Evolutionary conservation across 2,113 vertebrate genomes (phyloP).

Genomic region (Callospermophilus lateralis): DNA sequence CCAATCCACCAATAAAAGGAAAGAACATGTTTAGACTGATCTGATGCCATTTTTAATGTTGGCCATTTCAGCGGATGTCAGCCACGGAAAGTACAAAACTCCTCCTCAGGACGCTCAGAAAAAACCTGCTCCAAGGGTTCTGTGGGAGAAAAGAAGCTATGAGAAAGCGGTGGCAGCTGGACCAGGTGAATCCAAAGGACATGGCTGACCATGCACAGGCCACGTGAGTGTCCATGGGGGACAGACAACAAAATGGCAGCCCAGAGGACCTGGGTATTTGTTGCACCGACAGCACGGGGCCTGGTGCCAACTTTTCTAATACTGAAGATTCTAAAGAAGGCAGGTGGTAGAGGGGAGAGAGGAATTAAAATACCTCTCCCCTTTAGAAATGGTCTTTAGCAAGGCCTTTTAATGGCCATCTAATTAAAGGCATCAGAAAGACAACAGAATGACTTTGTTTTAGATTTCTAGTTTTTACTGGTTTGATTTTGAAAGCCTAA

Average conservation of each 20-base stretch:
- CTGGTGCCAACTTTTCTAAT: fast-evolving
- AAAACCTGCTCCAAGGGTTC: conserved; percentile 82
- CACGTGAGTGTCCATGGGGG: conserved; percentile 70
- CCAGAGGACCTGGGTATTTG: fast-evolving
- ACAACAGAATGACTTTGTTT: background rate
- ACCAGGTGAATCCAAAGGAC: background rate
- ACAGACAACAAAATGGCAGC: fast-evolving
- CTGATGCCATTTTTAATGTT: background rate
- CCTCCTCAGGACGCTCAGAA: conserved; percentile 85
- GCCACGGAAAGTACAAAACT: conserved; percentile 89
- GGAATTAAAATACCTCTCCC: no score
- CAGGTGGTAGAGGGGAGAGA: fast-evolving
- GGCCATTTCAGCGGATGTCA: conserved; percentile 87
- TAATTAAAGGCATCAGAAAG: background rate
- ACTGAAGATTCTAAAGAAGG: background rate
- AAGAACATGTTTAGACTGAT: background rate
- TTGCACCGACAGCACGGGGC: background rate
- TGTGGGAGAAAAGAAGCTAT: conserved; percentile 81
- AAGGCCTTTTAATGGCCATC: background rate
- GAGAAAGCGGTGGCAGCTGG: conserved; percentile 74
- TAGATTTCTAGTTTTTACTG: background rate
- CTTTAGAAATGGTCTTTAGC: background rate
- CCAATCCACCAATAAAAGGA: background rate
- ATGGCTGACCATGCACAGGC: background rate
- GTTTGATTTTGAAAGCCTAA: background rate